phyloP scores from a whole-genome alignment of 2,797 vertebrate species.

The Schizopygopsis malacanthus region DNA sequence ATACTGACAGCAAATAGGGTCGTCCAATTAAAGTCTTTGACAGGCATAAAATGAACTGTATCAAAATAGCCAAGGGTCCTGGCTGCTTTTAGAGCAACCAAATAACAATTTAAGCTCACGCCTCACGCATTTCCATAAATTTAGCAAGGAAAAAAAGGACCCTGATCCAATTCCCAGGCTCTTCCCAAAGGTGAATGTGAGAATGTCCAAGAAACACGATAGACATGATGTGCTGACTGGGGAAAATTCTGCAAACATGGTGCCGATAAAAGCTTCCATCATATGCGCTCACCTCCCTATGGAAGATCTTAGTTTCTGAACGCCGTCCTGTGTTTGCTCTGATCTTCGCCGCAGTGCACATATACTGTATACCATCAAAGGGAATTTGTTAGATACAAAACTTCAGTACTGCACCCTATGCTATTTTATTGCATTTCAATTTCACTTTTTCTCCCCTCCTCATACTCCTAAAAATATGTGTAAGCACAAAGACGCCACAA shows the following conservation, averaged over 20 bases:
- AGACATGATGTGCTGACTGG: slow-evolving; percentile 36
- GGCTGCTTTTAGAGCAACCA: slow-evolving; percentile 32
- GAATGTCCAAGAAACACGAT: neutral
- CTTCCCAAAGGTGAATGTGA: slow-evolving; percentile 16
- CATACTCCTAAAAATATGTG: slow-evolving; percentile 18
- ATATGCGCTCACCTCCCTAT: neutral
- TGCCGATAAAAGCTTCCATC: neutral
- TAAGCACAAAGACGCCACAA: slow-evolving; percentile 11
- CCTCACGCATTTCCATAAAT: slow-evolving; percentile 30
- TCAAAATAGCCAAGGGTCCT: slow-evolving; percentile 39
- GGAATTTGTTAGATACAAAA: slow-evolving; percentile 49
- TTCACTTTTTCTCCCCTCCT: slow-evolving; percentile 1
- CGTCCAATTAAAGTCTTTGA: slow-evolving; percentile 52
- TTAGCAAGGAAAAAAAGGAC: neutral
- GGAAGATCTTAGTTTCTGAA: slow-evolving; percentile 20
- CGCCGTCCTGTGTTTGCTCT: slow-evolving; percentile 1
- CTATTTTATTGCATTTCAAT: slow-evolving; percentile 40
- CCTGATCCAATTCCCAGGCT: neutral
- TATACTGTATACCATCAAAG: slow-evolving; percentile 41
- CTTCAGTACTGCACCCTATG: slow-evolving; percentile 16
- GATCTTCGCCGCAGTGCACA: slow-evolving; percentile 25
- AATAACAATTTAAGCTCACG: slow-evolving; percentile 44
- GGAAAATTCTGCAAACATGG: neutral
- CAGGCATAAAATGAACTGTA: slow-evolving; percentile 51
- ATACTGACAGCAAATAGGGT: slow-evolving; percentile 58